These are phyloP conservation scores for Athalia cordata DNA, from an alignment of 2,888 invertebrate genomes.

Conservation along the genomic window DNA sequence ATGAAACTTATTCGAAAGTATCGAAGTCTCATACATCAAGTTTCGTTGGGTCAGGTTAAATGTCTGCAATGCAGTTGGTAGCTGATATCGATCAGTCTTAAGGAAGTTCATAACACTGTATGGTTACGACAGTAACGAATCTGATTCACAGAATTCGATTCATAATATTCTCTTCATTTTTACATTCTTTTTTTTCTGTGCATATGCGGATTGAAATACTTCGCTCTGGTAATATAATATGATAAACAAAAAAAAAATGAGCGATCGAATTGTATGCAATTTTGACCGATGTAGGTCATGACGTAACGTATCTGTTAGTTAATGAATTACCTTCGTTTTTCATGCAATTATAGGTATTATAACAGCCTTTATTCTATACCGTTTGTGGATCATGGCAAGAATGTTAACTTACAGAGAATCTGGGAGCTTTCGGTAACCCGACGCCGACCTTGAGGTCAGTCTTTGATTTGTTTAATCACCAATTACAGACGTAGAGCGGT, in stretches of 20 bases:
- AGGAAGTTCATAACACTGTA: constrained; percentile 11
- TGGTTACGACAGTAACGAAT: constrained; percentile 1
- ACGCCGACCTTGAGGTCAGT: not conserved
- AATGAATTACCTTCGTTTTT: constrained; percentile 14
- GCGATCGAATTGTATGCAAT: not conserved
- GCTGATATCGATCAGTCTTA: constrained; percentile 64
- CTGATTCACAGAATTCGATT: not conserved
- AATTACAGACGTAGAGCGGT: not conserved
- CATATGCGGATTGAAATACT: not conserved
- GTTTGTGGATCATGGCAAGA: not conserved
- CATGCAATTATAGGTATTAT: not conserved
- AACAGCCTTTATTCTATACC: not conserved
- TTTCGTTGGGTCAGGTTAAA: no score
- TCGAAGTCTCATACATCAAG: no score
- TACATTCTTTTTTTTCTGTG: not conserved
- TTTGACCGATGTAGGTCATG: not conserved
- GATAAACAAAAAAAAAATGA: not conserved
- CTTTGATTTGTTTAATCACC: constrained; percentile 16
- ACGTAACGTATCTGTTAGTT: not conserved
- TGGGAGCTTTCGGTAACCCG: not conserved
- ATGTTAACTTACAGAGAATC: no score
- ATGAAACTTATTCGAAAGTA: no score
- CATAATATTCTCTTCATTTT: not conserved
- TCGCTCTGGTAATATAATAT: not conserved
- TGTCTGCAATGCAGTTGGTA: constrained; percentile 66